Conservation (phyloP, 1,140 invertebrate species). For the Babylonia areolata region DNA sequence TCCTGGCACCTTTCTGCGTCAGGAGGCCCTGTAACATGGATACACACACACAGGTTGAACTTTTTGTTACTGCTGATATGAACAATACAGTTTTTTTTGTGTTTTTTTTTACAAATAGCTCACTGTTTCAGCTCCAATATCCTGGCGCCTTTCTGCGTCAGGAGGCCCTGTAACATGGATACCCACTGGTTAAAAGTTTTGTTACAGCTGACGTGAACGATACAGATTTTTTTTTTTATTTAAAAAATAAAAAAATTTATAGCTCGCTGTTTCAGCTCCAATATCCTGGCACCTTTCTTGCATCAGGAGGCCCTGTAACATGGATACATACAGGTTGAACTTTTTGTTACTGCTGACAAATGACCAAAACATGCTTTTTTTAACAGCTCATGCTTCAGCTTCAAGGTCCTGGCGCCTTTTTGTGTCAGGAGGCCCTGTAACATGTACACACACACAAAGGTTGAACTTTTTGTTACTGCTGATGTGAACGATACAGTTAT, state of each 20-base stretch:
- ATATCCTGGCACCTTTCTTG: conserved; percentile 61
- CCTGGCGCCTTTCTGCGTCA: conserved; percentile 66
- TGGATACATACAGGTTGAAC: not conserved
- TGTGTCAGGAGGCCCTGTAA: conserved; percentile 68
- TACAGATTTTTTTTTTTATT: too few species aligned
- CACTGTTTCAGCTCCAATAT: too few species aligned
- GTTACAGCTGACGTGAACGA: not conserved
- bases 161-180: conserved; percentile 63
- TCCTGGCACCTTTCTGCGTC: conserved; percentile 66
- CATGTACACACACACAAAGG: not conserved
- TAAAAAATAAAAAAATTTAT: too few species aligned
- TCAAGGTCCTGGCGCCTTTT: conserved; percentile 52
- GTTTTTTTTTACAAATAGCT: too few species aligned
- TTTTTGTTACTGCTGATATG: not conserved
- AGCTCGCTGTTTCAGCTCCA: too few species aligned
- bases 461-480: not conserved
- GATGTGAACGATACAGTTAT: too few species aligned
- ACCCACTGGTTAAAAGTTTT: not conserved
- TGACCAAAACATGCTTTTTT: too few species aligned
- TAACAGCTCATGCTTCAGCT: too few species aligned
- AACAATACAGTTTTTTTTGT: too few species aligned
- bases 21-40: conserved; percentile 66
- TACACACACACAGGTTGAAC: not conserved
- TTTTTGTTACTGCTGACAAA: not conserved
- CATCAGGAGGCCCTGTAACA: conserved; percentile 65